phyloP scores from a whole-genome alignment of 1,140 invertebrate genomes.

The Pseudomyrmex pallidus region DNA sequence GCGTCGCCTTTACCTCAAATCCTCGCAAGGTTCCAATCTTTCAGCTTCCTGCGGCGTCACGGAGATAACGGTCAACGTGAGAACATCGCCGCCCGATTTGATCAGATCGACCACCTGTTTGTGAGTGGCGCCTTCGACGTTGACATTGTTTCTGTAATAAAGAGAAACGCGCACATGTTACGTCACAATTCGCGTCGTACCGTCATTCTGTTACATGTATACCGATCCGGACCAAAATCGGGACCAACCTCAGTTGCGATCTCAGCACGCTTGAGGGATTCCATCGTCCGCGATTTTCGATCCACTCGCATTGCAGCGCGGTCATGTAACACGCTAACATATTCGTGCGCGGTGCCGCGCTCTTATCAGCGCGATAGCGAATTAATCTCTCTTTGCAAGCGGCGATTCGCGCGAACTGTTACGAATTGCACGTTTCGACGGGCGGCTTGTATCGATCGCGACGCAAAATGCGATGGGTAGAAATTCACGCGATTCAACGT shows the following conservation, averaged over 20 bases:
- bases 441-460: background rate
- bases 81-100: constrained; percentile 98
- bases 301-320: constrained; percentile 77
- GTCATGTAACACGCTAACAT: constrained; percentile 82
- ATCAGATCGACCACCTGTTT: constrained; percentile 99
- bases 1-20: constrained; percentile 78
- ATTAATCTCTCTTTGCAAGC: background rate
- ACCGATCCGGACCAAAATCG: background rate
- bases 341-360: background rate
- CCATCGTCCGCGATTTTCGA: constrained; percentile 54
- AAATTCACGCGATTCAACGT: constrained; percentile 7
- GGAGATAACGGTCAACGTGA: constrained; percentile 98
- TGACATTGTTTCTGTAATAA: constrained; percentile 95
- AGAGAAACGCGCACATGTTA: constrained; percentile 65
- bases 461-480: background rate
- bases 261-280: background rate
- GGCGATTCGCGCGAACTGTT: background rate
- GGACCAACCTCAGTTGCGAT: constrained; percentile 43
- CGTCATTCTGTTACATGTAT: background rate
- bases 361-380: constrained; percentile 2
- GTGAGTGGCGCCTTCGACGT: constrained; percentile 99
- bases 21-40: constrained; percentile 83
- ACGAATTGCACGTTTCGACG: constrained; percentile 29
- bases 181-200: background rate
- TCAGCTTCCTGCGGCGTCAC: constrained; percentile 93